phyloP scores from a whole-genome alignment of 1,140 invertebrate genomes.

The Hirudo medicinalis region DNA sequence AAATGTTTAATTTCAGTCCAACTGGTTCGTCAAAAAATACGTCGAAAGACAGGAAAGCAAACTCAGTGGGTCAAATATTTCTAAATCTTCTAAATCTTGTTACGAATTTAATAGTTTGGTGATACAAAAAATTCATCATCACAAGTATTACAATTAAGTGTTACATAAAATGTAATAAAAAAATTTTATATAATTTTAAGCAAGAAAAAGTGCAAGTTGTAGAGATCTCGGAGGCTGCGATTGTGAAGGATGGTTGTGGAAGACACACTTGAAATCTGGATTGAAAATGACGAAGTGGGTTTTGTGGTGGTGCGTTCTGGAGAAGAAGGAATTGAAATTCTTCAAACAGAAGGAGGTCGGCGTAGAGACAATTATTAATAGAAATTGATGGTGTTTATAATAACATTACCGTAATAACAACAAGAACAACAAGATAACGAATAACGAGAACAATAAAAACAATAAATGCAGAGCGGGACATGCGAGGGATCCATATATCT shows the following conservation, averaged over 20 bases:
- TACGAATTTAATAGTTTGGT: no score
- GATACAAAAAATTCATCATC: no score
- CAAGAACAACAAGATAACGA: no score
- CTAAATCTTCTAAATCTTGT: no score
- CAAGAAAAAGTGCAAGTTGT: constrained; percentile 10
- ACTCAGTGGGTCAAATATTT: not conserved
- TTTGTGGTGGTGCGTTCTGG: constrained; percentile 7
- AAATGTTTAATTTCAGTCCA: not conserved
- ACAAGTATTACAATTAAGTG: no score
- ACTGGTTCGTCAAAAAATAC: constrained; percentile 16
- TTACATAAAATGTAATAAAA: not conserved
- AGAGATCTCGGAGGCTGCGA: constrained; percentile 13
- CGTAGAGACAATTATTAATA: not conserved
- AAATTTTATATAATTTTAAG: not conserved
- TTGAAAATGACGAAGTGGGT: constrained; percentile 1
- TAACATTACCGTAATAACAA: not conserved
- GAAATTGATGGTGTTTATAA: not conserved
- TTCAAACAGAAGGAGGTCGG: not conserved
- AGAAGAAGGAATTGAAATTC: constrained; percentile 11
- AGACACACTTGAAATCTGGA: not conserved
- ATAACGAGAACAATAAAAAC: not conserved
- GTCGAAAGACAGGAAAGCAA: constrained; percentile 18
- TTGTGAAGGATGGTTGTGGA: constrained; percentile 11
- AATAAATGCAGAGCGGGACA: not conserved
- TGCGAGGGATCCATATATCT: constrained; percentile 1